These are phyloP conservation scores for Artibeus lituratus DNA, from an alignment of 2,797 vertebrate species.

Conservation along the genomic window DNA sequence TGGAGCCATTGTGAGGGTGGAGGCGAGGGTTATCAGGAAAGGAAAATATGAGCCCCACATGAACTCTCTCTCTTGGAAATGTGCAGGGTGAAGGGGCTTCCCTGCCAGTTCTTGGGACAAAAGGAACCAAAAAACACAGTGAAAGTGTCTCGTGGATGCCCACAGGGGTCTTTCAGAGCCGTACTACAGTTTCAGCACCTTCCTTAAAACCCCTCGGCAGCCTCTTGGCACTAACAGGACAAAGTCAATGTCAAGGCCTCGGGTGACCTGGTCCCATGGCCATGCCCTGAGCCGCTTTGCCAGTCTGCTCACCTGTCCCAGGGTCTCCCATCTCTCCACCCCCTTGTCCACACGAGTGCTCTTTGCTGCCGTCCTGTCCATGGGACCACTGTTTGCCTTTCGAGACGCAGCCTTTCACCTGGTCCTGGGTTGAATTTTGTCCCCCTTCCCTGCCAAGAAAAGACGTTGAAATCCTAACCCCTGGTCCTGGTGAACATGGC, in stretches of 20 bases:
- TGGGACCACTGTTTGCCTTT: not conserved
- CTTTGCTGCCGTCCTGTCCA: fast-evolving
- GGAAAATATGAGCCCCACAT: fast-evolving
- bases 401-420: not conserved
- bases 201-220: no score
- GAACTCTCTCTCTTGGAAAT: fast-evolving
- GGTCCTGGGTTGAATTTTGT: not conserved
- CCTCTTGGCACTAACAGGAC: not conserved
- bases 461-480: not conserved
- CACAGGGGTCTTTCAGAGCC: not conserved
- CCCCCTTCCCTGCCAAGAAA: not conserved
- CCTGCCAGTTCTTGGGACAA: not conserved
- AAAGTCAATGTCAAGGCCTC: no score
- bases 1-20: no score
- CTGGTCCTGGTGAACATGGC: not conserved
- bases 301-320: fast-evolving
- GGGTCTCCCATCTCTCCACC: no score
- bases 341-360: fast-evolving
- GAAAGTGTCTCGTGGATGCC: not conserved
- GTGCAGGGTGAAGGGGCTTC: not conserved
- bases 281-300: fast-evolving
- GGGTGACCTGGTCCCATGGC: not conserved
- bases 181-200: fast-evolving
- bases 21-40: not conserved
- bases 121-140: not conserved